phyloP scores from a whole-genome alignment of 2,113 vertebrate genomes.

The Anoura caudifer region DNA sequence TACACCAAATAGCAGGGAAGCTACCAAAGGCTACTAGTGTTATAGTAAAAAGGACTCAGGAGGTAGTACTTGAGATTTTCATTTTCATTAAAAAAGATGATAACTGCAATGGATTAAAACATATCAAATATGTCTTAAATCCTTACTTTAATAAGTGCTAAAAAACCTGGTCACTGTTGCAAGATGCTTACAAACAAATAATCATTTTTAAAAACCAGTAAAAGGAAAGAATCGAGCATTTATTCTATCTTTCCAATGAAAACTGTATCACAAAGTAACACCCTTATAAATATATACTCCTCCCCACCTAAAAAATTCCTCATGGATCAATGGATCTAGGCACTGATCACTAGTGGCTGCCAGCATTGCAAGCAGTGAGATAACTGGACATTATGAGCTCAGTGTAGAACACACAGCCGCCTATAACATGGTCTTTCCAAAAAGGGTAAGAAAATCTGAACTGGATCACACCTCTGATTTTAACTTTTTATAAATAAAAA shows the following conservation, averaged over 20 bases:
- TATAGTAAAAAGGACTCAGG: background rate
- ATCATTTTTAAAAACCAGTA: background rate
- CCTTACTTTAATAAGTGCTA: background rate
- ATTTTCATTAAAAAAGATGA: background rate
- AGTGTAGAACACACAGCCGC: background rate
- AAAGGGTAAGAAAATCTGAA: background rate
- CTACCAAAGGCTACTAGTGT: background rate
- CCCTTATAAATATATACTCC: background rate
- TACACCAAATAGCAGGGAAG: background rate
- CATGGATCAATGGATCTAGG: background rate
- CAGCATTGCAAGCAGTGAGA: background rate
- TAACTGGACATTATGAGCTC: background rate
- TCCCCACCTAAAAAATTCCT: background rate
- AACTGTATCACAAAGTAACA: background rate
- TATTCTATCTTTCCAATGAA: background rate
- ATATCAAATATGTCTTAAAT: background rate
- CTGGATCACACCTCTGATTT: background rate
- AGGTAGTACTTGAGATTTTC: background rate
- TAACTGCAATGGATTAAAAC: background rate
- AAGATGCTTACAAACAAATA: background rate
- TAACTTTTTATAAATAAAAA: constrained; percentile 17
- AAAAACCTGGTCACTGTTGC: background rate
- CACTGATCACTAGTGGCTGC: background rate
- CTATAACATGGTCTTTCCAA: background rate
- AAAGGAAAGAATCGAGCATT: background rate